phyloP scores from a whole-genome alignment of 2,888 invertebrate species.

The Sisyra terminalis region DNA sequence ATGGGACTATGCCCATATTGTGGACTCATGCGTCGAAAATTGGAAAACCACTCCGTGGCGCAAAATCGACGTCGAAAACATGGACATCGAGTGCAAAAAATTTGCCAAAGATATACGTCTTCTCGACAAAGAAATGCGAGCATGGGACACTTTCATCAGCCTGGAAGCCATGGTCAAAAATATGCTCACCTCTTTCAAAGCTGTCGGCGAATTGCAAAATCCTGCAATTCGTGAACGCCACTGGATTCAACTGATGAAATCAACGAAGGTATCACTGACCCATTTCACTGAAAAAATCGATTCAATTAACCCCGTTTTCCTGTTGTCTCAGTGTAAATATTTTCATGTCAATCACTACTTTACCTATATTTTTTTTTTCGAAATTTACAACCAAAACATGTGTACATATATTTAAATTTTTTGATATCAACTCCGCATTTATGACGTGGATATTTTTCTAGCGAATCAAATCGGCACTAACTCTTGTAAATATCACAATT shows the following conservation, averaged over 20 bases:
- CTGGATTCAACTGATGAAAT: slow-evolving; percentile 93
- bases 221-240: slow-evolving; percentile 90
- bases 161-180: slow-evolving; percentile 89
- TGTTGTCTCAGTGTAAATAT: background rate
- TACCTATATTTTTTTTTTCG: background rate
- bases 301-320: background rate
- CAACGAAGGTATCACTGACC: slow-evolving; percentile 85
- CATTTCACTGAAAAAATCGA: too few relatives aligned
- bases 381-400: background rate
- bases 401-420: background rate
- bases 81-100: slow-evolving; percentile 97
- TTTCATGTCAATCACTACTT: background rate
- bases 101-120: slow-evolving; percentile 87
- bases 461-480: background rate
- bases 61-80: slow-evolving; percentile 93
- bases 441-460: background rate
- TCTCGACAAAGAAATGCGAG: slow-evolving; percentile 89
- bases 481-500: slow-evolving; percentile 5
- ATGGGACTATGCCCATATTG: slow-evolving; percentile 89
- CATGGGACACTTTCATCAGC: slow-evolving; percentile 81
- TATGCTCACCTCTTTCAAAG: slow-evolving; percentile 85
- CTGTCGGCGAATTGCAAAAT: slow-evolving; percentile 91
- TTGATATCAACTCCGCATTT: background rate
- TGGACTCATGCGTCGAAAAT: slow-evolving; percentile 80
- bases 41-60: slow-evolving; percentile 98